phyloP scores from a whole-genome alignment of 2,113 vertebrate genomes.

The Semicossyphus pulcher region DNA sequence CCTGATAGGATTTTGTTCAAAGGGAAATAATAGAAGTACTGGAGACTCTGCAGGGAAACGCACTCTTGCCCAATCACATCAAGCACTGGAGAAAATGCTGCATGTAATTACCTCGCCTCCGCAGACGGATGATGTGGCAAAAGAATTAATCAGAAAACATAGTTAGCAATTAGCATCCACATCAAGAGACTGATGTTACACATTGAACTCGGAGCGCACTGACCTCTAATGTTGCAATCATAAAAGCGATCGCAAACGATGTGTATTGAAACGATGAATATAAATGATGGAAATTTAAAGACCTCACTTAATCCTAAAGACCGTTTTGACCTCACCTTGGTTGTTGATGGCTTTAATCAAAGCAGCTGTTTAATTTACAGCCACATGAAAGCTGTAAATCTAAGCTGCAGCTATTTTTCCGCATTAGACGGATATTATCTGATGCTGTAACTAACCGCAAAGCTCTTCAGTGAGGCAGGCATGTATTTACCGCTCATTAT shows the following conservation, averaged over 20 bases:
- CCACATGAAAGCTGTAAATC: constrained; percentile 45
- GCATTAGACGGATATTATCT: constrained; percentile 46
- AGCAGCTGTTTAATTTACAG: constrained; percentile 44
- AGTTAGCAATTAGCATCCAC: constrained; percentile 29
- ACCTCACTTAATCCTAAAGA: constrained; percentile 26
- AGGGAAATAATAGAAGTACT: constrained; percentile 19
- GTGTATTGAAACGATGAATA: constrained; percentile 31
- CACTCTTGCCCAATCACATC: too few species aligned
- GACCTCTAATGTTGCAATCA: constrained; percentile 28
- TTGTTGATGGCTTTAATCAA: constrained; percentile 38
- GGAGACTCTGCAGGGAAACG: constrained; percentile 38
- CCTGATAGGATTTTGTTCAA: constrained; percentile 39
- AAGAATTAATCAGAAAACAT: constrained; percentile 45
- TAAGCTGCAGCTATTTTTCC: constrained; percentile 43
- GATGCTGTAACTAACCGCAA: constrained; percentile 37
- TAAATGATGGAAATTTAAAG: constrained; percentile 47
- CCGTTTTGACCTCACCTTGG: constrained; percentile 32
- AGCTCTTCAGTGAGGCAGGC: constrained; percentile 35
- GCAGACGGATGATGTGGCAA: constrained; percentile 28
- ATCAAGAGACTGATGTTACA: constrained; percentile 17
- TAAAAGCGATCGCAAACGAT: neutral
- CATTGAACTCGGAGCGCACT: constrained; percentile 13
- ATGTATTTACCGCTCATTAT: constrained; percentile 52
- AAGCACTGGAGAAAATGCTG: too few species aligned
- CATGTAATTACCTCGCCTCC: too few species aligned